A percentile compares a stretch with the other conserved stretches of the same genome.
phyloP scores from a whole-genome alignment of 2,888 invertebrate species.

The Chromoteleia sp. region DNA sequence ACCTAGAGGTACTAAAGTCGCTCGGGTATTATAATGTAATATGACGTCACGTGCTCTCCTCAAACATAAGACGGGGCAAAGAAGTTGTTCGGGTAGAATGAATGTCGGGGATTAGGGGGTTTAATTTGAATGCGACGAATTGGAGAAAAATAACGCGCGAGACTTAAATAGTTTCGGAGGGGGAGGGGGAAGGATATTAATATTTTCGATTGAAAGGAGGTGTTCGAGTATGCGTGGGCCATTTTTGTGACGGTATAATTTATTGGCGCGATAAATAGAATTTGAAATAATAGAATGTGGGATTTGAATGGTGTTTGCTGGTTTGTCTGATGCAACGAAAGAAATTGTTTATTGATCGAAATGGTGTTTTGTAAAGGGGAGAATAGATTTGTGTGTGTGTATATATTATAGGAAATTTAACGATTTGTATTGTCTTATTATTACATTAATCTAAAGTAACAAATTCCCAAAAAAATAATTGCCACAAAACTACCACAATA shows the following conservation, averaged over 20 bases:
- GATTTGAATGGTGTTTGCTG: neutral
- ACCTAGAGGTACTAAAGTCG: slow-evolving; percentile 74
- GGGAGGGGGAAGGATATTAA: slow-evolving; percentile 21
- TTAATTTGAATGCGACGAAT: slow-evolving; percentile 65
- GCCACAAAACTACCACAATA: too few relatives aligned
- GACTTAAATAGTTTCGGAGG: slow-evolving; percentile 33
- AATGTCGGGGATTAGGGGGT: slow-evolving; percentile 55
- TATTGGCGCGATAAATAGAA: slow-evolving; percentile 2
- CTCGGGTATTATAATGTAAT: slow-evolving; percentile 82
- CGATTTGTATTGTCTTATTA: too few relatives aligned
- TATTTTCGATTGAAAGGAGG: slow-evolving; percentile 33
- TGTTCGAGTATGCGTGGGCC: neutral
- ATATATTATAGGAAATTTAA: too few relatives aligned
- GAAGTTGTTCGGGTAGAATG: slow-evolving; percentile 55
- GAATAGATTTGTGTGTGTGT: too few relatives aligned
- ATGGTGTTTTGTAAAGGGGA: too few relatives aligned
- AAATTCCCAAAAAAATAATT: too few relatives aligned
- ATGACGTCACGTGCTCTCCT: slow-evolving; percentile 70
- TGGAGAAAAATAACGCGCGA: slow-evolving; percentile 54
- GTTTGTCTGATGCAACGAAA: neutral
- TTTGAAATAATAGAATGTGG: slow-evolving; percentile 4
- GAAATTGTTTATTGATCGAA: slow-evolving; percentile 5
- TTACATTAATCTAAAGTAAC: too few relatives aligned
- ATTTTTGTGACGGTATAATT: slow-evolving; percentile 6
- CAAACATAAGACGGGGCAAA: slow-evolving; percentile 61